Evolutionary conservation across 2,113 vertebrate genomes (phyloP), one percentile per base, ranked within the genome.

Genomic region (Oostethus manadensis): DNA sequence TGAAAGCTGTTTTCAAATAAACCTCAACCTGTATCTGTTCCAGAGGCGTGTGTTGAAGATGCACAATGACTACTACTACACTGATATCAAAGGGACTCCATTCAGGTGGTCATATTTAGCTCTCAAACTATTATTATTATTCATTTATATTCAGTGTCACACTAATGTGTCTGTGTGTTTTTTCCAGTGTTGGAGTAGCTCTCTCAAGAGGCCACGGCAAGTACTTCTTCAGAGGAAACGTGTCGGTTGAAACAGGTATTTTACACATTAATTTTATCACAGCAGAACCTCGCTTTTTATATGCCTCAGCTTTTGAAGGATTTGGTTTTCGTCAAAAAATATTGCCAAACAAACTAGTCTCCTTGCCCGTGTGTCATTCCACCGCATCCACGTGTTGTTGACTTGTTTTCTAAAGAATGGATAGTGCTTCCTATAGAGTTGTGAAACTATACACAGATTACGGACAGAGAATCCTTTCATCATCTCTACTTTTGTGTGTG

Each of bases 41-140:
- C 86, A 99, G 97, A 97, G 95, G 80, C 94, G 97, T 46, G 94
- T 99, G 58, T 88, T 98, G 82, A 93, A 93, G 82, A 95, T 98
- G 96, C 96, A 95, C 90, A 98, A 97, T 86, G 97, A 99, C 89
- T 99, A 99, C 89, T 99, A 93, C 92, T 99, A 95, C 62, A 99
- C 96, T 64, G 95, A 98, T 89, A 97, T 98, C 89, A 96, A 94
- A 90, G 97, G 96, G 67, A 98, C 97, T 60, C 94, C 97, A 8
- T 99, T 97, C 91, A 99, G 97, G 97, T 98, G 91, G 57, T 26
- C 15, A 33, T 9, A 48, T 49, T n/a, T n/a, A n/a, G n/a, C n/a
- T n/a, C n/a, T n/a, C n/a, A n/a, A n/a, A n/a, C n/a, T 53, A 5
- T 33, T 33, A 26, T 33, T 33, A 7, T 2, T 44, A 29, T 53